Percentiles rank a stretch among this genome's conserved stretches.
Evolutionary conservation across 2,113 vertebrate species (phyloP).

Genomic region (Trinectes maculatus): DNA sequence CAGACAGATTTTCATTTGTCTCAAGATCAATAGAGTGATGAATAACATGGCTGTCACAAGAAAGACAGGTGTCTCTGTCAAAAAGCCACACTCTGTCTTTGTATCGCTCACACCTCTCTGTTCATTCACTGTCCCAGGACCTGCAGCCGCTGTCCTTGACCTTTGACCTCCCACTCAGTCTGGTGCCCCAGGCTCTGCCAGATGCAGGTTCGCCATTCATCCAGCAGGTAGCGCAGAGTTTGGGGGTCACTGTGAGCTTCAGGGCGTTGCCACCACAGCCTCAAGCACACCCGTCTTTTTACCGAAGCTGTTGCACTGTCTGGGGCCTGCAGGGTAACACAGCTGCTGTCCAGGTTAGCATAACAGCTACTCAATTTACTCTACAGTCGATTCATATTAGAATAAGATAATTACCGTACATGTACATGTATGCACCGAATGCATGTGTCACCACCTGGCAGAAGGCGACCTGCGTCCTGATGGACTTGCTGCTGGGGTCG

Average conservation of each 20-base stretch:
- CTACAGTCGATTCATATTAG: neutral
- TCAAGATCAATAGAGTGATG: conserved; percentile 57
- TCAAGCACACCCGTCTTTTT: conserved; percentile 75
- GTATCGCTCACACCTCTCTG: conserved; percentile 6
- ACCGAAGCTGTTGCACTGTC: conserved; percentile 78
- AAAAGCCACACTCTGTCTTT: conserved; percentile 18
- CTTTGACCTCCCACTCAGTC: conserved; percentile 82
- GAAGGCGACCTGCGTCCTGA: conserved; percentile 82
- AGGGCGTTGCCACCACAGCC: conserved; percentile 75
- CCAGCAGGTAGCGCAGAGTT: conserved; percentile 81
- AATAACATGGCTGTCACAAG: conserved; percentile 26
- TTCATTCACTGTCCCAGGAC: conserved; percentile 62
- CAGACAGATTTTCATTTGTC: conserved; percentile 44
- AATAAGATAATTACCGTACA: neutral
- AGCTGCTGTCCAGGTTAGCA: conserved; percentile 76
- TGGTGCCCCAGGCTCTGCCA: conserved; percentile 75
- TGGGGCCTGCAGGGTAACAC: conserved; percentile 81
- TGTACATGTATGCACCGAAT: neutral
- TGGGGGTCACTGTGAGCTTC: conserved; percentile 82
- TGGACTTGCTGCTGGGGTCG: conserved; percentile 81
- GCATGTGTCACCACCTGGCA: conserved; percentile 40
- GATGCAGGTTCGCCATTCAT: conserved; percentile 81
- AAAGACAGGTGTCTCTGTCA: conserved; percentile 48
- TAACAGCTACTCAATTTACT: neutral
- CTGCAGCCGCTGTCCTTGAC: conserved; percentile 82